Evolutionary conservation across 2,797 vertebrate genomes (phyloP), one percentile per base, ranked within the genome.

Genomic region (Acrossocheilus wenchowensis): DNA sequence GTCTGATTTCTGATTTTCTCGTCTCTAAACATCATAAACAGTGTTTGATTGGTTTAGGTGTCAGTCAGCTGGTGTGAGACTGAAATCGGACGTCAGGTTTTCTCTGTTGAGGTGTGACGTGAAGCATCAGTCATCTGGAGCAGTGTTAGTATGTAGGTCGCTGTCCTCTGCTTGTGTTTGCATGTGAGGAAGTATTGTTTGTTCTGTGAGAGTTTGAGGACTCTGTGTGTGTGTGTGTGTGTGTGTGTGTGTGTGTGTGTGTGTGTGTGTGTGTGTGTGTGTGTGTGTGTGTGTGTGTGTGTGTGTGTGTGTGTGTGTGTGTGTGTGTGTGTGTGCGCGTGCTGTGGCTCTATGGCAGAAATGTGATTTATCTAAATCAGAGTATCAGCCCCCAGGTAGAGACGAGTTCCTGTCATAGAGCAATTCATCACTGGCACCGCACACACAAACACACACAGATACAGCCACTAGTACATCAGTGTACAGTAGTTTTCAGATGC

Each of bases 321-420:
- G 45, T 34, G 48, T 54, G 83, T 60, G 80, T 54, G 43, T 73
- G 66, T 52, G 85, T n/a, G 72, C 7, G 64, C 14, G 5, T 11
- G 54, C 48, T 82, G 45, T 36, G n/a, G 66, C 36, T 30, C 84
- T 81, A 2, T 10, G 50, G 80, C 23, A 89, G 90, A 89, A 30
- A 41, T 11, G 90, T 86, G 90, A 94, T 94, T 93, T 88, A 92
- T 94, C 92, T 93, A 91, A 93, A 92, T 93, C 92, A 92, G 80
- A 92, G 87, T 0, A 66, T 85, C 50, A 88, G 90, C 91, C 89
- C 90, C 87, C 90, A 87, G 92, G 89, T 73, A 86, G 89, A 93
- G 91, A 93, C 88, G 74, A 88, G 86, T 82, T 64, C 34, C 85
- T 91, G 92, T 92, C 92, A 92, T 89, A 50, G 86, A 73, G 91